Percentiles rank a stretch among this genome's conserved stretches.
Evolutionary conservation across 2,797 vertebrate species (phyloP).

Genomic region (Vireo griseus): DNA sequence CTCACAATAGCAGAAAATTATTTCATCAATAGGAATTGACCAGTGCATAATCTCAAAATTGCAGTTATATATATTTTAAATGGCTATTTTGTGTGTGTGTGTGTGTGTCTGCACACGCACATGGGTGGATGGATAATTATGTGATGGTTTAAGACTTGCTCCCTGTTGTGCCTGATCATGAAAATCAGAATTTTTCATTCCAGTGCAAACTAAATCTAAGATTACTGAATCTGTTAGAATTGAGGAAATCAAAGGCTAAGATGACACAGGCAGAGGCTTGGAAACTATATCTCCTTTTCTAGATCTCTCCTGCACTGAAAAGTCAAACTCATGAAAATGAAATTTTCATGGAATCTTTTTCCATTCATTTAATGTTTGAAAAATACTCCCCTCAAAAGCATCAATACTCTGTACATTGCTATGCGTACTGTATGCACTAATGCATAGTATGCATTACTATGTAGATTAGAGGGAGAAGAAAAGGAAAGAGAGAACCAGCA

Average conservation of each 20-base stretch:
- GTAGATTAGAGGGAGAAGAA: not conserved
- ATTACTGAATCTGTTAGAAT: not conserved
- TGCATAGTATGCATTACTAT: not conserved
- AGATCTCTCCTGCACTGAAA: not conserved
- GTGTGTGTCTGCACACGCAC: accelerated
- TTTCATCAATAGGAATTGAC: constrained; percentile 59
- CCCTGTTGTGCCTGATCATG: not conserved
- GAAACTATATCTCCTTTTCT: not conserved
- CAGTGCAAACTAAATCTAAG: not conserved
- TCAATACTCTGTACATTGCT: not conserved
- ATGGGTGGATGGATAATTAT: too few relatives aligned
- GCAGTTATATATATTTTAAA: not conserved
- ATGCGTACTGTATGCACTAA: too few relatives aligned
- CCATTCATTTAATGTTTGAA: not conserved
- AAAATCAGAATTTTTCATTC: not conserved
- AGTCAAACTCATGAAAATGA: not conserved
- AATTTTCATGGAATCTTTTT: not conserved
- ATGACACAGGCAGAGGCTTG: not conserved
- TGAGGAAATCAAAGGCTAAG: not conserved
- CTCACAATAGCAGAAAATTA: constrained; percentile 64
- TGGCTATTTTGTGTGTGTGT: not conserved
- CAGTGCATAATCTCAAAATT: constrained; percentile 30
- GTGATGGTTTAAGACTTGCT: not conserved
- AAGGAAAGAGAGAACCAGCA: not conserved
- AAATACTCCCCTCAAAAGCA: not conserved